phyloP scores from a whole-genome alignment of 2,797 vertebrate genomes.

The Novumbra hubbsi region DNA sequence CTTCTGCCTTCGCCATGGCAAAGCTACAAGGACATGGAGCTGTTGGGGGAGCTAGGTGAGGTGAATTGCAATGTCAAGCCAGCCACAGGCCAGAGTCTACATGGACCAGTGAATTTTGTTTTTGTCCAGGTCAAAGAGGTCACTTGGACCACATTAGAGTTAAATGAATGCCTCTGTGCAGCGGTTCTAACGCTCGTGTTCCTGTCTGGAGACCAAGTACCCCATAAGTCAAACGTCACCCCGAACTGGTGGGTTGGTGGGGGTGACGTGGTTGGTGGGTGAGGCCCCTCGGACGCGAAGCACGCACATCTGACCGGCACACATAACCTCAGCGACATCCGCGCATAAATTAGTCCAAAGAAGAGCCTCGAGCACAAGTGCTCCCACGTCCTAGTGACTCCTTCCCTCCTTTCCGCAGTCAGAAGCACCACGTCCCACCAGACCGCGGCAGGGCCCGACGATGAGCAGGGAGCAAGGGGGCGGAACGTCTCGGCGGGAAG shows the following conservation, averaged over 20 bases:
- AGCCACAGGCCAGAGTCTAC: not conserved
- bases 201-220: slow-evolving; percentile 7
- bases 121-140: slow-evolving; percentile 21
- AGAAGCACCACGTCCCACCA: slow-evolving; percentile 21
- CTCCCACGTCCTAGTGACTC: slow-evolving; percentile 38
- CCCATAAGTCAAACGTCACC: not conserved
- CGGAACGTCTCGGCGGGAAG: slow-evolving; percentile 1
- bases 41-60: slow-evolving; percentile 12
- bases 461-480: slow-evolving; percentile 4
- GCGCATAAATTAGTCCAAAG: not conserved
- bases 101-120: not conserved
- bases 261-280: slow-evolving; percentile 12
- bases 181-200: not conserved
- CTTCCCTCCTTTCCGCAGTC: slow-evolving; percentile 5
- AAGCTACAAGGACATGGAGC: too few species aligned
- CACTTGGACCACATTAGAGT: slow-evolving; percentile 1
- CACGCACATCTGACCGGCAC: slow-evolving; percentile 9
- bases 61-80: slow-evolving; percentile 34
- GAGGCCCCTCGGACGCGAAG: slow-evolving; percentile 37
- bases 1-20: not conserved
- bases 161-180: not conserved
- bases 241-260: slow-evolving; percentile 5
- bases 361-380: slow-evolving; percentile 37
- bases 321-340: too few species aligned
- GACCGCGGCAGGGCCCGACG: not conserved